These are phyloP conservation scores for Bagarius yarrelli DNA, from an alignment of 2,113 vertebrate genomes.

Conservation along the genomic window DNA sequence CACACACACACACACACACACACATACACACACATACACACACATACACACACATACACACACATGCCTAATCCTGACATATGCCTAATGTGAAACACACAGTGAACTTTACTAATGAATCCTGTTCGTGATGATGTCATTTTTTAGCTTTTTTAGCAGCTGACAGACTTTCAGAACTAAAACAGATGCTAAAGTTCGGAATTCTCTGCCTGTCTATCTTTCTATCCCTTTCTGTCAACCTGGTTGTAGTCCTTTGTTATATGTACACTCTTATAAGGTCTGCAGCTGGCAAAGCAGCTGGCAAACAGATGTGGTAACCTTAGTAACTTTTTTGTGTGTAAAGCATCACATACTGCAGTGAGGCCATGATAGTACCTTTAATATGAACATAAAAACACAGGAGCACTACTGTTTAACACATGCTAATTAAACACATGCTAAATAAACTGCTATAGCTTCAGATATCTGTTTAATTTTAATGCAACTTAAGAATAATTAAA, in stretches of 20 bases:
- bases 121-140: not conserved
- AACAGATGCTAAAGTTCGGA: not conserved
- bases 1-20: constrained; percentile 40
- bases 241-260: constrained; percentile 7
- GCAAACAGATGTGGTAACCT: constrained; percentile 21
- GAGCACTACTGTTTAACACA: not conserved
- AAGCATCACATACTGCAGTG: not conserved
- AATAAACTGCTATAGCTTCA: not conserved
- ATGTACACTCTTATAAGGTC: constrained; percentile 1
- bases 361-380: not conserved
- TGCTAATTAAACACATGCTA: no score
- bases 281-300: constrained; percentile 9
- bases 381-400: not conserved
- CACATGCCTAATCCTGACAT: no score
- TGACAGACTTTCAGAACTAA: not conserved
- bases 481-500: not conserved
- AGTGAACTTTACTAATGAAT: no score
- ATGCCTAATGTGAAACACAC: no score
- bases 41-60: no score
- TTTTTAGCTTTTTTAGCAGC: not conserved
- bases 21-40: not conserved
- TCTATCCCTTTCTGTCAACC: not conserved
- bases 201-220: not conserved
- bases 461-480: not conserved
- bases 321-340: constrained; percentile 10